These are phyloP conservation scores for Paramormyrops hopkinsi DNA, from an alignment of 2,797 vertebrate species.

Conservation along the genomic window DNA sequence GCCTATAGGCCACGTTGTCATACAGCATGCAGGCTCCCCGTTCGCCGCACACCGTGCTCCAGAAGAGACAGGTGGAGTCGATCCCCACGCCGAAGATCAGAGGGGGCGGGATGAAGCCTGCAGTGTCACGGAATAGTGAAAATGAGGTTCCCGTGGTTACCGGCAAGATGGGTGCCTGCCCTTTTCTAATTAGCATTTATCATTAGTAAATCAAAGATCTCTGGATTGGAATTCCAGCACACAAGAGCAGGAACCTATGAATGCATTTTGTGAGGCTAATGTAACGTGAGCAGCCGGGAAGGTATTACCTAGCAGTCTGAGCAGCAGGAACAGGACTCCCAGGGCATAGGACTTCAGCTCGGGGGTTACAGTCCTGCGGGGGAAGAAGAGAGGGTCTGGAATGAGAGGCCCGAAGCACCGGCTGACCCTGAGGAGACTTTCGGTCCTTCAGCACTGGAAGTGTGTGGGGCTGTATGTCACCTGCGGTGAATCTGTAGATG, in stretches of 20 bases:
- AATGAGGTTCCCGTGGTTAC: neutral
- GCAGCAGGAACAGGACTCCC: conserved; percentile 88
- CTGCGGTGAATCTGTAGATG: too few relatives aligned
- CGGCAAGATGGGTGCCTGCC: neutral
- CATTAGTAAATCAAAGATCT: neutral
- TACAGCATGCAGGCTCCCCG: conserved; percentile 86
- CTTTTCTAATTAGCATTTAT: neutral
- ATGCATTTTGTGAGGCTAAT: neutral
- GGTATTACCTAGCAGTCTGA: conserved; percentile 81
- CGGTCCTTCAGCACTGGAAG: neutral
- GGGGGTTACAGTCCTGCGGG: conserved; percentile 82
- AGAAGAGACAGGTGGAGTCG: conserved; percentile 95
- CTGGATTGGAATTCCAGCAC: neutral
- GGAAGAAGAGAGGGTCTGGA: neutral
- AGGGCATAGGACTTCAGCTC: conserved; percentile 96
- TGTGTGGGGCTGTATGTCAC: neutral
- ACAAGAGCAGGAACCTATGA: neutral
- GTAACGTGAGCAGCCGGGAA: neutral
- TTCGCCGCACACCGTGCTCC: conserved; percentile 86
- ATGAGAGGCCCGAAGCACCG: neutral
- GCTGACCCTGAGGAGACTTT: neutral
- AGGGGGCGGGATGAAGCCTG: conserved; percentile 96
- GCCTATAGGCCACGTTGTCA: conserved; percentile 83
- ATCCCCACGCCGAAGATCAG: conserved; percentile 94
- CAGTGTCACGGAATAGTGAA: neutral